These are phyloP conservation scores for Drosophila quadrilineata DNA, from an alignment of 1,140 invertebrate species.

Conservation along the genomic window DNA sequence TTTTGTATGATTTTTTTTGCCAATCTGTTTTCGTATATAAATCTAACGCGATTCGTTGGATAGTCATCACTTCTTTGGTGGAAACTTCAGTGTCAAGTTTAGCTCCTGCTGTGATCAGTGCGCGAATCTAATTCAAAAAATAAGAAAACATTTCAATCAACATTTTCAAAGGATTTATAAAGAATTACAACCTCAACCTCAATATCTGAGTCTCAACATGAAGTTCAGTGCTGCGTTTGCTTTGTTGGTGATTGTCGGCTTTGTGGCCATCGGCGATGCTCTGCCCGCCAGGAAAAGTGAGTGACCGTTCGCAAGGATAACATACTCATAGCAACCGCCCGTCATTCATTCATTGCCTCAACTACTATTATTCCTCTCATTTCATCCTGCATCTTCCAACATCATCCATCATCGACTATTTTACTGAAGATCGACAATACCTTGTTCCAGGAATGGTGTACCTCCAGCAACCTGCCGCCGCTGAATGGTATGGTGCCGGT, in stretches of 20 bases:
- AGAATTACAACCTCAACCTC: neutral
- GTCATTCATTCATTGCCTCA: neutral
- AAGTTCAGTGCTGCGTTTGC: constrained; percentile 67
- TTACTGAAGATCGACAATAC: constrained; percentile 65
- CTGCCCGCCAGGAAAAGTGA: constrained; percentile 77
- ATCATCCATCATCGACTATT: constrained; percentile 7
- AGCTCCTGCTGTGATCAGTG: constrained; percentile 79
- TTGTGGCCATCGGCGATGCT: constrained; percentile 62
- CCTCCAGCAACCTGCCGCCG: constrained; percentile 67
- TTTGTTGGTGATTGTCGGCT: constrained; percentile 64
- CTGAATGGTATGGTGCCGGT: constrained; percentile 58
- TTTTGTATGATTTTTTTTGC: constrained; percentile 49
- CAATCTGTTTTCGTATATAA: constrained; percentile 72
- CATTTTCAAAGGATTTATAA: constrained; percentile 19
- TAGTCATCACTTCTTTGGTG: constrained; percentile 81
- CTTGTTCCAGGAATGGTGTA: constrained; percentile 79
- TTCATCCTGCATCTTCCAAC: neutral
- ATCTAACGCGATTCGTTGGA: constrained; percentile 70
- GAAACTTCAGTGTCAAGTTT: constrained; percentile 81
- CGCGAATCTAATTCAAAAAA: constrained; percentile 29
- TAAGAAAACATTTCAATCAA: neutral
- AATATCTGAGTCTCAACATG: constrained; percentile 47
- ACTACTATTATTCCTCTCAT: neutral
- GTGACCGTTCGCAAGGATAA: constrained; percentile 21
- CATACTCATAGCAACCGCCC: neutral